These are phyloP conservation scores for Timema podura DNA, from an alignment of 2,888 invertebrate genomes.

Conservation along the genomic window DNA sequence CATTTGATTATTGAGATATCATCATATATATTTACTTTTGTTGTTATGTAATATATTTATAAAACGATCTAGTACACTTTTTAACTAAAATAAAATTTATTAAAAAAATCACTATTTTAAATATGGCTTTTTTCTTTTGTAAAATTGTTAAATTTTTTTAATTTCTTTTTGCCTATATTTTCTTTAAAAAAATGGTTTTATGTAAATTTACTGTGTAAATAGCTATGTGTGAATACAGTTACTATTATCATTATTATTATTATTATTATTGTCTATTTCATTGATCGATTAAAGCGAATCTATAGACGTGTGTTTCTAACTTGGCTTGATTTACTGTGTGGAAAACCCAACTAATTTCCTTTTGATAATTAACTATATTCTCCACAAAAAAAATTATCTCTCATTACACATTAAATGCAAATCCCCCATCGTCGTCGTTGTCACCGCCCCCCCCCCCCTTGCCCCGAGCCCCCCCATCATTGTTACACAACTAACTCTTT, in stretches of 20 bases:
- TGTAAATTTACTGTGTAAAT: constrained; percentile 49
- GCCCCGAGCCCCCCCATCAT: not conserved
- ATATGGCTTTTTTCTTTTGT: no score
- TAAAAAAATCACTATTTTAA: no score
- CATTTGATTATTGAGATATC: no score
- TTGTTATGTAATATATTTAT: no score
- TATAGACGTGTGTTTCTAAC: constrained; percentile 38
- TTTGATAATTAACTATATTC: constrained; percentile 6
- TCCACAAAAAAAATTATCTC: not conserved
- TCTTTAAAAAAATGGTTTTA: constrained; percentile 18
- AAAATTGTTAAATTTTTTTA: no score
- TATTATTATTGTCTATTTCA: constrained; percentile 47
- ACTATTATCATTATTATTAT: constrained; percentile 35
- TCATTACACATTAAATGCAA: no score
- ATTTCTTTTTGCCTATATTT: no score
- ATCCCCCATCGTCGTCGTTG: not conserved
- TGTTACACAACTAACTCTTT: not conserved
- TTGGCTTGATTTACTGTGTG: not conserved
- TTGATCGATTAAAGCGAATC: constrained; percentile 49
- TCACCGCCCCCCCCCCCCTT: not conserved
- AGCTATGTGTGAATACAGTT: constrained; percentile 48
- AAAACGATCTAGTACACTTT: no score
- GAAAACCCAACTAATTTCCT: no score
- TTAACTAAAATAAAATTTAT: no score
- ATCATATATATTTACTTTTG: no score